These are phyloP conservation scores for Hylaeus volcanicus DNA, from an alignment of 1,140 invertebrate genomes.

Conservation along the genomic window DNA sequence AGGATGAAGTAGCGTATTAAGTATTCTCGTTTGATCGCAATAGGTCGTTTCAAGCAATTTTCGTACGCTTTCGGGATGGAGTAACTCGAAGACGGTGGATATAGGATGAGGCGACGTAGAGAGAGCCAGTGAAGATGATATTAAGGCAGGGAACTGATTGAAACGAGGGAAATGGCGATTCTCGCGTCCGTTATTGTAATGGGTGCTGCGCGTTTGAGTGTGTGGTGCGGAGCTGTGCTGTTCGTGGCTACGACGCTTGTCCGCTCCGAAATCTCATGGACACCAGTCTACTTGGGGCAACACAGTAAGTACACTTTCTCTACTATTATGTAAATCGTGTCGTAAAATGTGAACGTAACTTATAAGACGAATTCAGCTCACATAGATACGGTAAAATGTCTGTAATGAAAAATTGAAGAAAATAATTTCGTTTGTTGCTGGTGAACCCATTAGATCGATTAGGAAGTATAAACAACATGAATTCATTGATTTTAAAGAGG, in stretches of 20 bases:
- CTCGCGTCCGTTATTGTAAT: conserved; percentile 64
- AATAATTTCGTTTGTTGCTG: no score
- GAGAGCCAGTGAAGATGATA: conserved; percentile 71
- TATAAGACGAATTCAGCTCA: no score
- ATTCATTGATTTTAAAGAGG: no score
- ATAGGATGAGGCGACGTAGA: not conserved
- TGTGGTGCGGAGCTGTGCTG: conserved; percentile 69
- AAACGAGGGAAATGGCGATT: conserved; percentile 71
- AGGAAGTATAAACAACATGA: no score
- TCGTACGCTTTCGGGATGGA: not conserved
- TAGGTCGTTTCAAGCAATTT: not conserved
- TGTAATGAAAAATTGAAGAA: no score
- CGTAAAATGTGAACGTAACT: no score
- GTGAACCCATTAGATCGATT: no score
- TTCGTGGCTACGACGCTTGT: conserved; percentile 67
- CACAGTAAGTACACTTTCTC: conserved; percentile 73
- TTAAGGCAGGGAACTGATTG: conserved; percentile 69
- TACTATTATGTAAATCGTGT: not conserved
- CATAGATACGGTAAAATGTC: no score
- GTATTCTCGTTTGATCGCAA: not conserved
- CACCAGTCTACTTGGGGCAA: conserved; percentile 76
- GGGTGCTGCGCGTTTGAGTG: conserved; percentile 68
- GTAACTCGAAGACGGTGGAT: no score
- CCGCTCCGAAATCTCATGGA: conserved; percentile 76
- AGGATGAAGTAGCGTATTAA: no score